Evolutionary conservation across 2,797 vertebrate species (phyloP).

Genomic region (Aeoliscus strigatus): DNA sequence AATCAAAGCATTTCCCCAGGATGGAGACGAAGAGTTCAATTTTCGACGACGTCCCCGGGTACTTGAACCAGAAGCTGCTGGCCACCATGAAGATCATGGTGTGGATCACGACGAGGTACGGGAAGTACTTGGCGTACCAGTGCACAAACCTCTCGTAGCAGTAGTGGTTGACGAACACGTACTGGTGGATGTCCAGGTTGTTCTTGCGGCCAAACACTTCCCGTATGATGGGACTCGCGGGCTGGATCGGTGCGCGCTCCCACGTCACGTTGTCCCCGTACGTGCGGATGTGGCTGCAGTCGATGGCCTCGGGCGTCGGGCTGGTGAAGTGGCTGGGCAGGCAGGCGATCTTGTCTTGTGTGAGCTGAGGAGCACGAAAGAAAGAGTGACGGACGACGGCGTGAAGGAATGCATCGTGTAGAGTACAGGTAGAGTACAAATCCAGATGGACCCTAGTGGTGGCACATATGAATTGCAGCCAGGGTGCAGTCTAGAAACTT

Average conservation of each 20-base stretch:
- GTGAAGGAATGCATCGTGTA: not conserved
- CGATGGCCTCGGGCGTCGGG: constrained; percentile 56
- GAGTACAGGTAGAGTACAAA: no score
- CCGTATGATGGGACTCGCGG: constrained; percentile 38
- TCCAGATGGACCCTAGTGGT: no score
- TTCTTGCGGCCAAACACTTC: constrained; percentile 81
- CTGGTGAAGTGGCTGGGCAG: constrained; percentile 79
- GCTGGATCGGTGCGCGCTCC: constrained; percentile 29
- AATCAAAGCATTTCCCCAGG: constrained; percentile 88
- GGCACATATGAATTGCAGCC: no score
- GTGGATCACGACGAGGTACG: constrained; percentile 88
- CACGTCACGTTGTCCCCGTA: constrained; percentile 57
- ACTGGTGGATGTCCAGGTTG: constrained; percentile 87
- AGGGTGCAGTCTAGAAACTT: no score
- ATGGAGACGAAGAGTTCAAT: constrained; percentile 88
- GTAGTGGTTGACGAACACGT: constrained; percentile 86
- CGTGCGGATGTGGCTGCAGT: constrained; percentile 74
- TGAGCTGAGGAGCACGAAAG: constrained; percentile 70
- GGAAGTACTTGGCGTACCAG: constrained; percentile 92
- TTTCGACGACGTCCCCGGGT: constrained; percentile 89
- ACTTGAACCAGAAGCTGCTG: constrained; percentile 94
- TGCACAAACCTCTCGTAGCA: constrained; percentile 87
- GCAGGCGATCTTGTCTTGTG: constrained; percentile 88
- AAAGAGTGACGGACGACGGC: constrained; percentile 3
- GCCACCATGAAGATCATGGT: constrained; percentile 89